phyloP scores from a whole-genome alignment of 2,888 invertebrate genomes.

The Diogma glabrata region DNA sequence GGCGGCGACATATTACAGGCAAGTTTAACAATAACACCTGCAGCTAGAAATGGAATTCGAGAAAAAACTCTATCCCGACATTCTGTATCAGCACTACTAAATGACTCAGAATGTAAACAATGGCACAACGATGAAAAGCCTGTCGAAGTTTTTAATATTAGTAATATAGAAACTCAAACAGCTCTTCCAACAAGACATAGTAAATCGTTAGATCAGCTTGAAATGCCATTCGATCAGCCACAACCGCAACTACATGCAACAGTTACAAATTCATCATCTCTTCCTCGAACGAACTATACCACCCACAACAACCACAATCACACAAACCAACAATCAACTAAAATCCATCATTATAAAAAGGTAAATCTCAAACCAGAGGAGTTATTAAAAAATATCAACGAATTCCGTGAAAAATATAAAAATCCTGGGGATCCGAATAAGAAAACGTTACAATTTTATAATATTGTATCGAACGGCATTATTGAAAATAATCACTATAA shows the following conservation, averaged over 20 bases:
- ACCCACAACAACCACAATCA: conserved; percentile 15
- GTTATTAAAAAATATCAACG: conserved; percentile 47
- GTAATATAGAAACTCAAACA: conserved; percentile 28
- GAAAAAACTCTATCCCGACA: conserved; percentile 41
- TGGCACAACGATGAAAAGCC: conserved; percentile 1
- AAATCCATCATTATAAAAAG: conserved; percentile 1
- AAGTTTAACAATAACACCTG: conserved; percentile 50
- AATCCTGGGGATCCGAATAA: conserved; percentile 38
- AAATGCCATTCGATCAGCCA: too few species aligned
- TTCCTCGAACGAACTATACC: too few species aligned
- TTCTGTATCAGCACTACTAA: conserved; percentile 43
- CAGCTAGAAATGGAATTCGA: conserved; percentile 25
- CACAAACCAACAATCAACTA: neutral
- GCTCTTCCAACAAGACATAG: conserved; percentile 63
- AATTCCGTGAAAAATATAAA: conserved; percentile 51
- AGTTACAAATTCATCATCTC: conserved; percentile 17
- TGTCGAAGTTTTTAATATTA: neutral
- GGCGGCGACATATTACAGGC: conserved; percentile 50
- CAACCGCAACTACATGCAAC: neutral
- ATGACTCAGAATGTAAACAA: neutral
- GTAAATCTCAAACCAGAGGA: conserved; percentile 35
- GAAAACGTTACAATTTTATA: conserved; percentile 17
- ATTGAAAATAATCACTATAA: conserved; percentile 4
- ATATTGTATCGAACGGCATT: conserved; percentile 8
- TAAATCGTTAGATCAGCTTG: conserved; percentile 69